Base-by-base conservation (phyloP, 2,888 invertebrate genomes). In the Lamellibrachia columna region DNA sequence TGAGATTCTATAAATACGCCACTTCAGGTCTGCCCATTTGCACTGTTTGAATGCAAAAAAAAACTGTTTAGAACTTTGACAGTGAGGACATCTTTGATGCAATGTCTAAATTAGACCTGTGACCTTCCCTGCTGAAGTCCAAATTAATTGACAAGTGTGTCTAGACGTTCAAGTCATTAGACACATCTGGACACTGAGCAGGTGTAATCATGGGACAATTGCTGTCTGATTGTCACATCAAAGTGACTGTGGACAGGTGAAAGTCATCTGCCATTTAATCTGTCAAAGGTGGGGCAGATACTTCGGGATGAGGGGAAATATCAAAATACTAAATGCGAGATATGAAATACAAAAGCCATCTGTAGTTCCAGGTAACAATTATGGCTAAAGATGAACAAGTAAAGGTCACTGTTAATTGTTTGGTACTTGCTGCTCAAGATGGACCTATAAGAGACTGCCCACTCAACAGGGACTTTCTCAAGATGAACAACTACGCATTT, bases 131-230 rank as follows among this genome's bases (percentile, higher is more conserved):
- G 75, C 75, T 75, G 75, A 75, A 75, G 22, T 75, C 6, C 40
- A 75, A 75, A 75, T 75, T 75, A 75, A 75, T 75, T 75, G 75
- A 75, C 75, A 75, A 15, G n/a, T 22, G 75, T 75, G 75, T 75
- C 75, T 75, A 15, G 75, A 75, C 75, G 1, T 40, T 75, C 75
- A 22, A 6, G 75, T 75, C 75, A 22, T 15, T 3, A 6, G 6
- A 75, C 75, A 15, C 15, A 75, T 22, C 22, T 75, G 22, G 75
- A 22, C 22, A 15, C 22, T 4, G 15, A n/a, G 75, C 22, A 15
- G n/a, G 22, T 4, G 22, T 75, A 75, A 75, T 75, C n/a, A 3
- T 22, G 22, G 15, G 75, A 75, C 75, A 75, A 11, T n/a, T 75
- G 75, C n/a, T n/a, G n/a, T 22, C 75, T 75, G 75, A 22, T 22